Percentiles rank a stretch among this genome's conserved stretches.
Conservation (phyloP, 2,888 invertebrate genomes). For the Priocnemis perturbator region DNA sequence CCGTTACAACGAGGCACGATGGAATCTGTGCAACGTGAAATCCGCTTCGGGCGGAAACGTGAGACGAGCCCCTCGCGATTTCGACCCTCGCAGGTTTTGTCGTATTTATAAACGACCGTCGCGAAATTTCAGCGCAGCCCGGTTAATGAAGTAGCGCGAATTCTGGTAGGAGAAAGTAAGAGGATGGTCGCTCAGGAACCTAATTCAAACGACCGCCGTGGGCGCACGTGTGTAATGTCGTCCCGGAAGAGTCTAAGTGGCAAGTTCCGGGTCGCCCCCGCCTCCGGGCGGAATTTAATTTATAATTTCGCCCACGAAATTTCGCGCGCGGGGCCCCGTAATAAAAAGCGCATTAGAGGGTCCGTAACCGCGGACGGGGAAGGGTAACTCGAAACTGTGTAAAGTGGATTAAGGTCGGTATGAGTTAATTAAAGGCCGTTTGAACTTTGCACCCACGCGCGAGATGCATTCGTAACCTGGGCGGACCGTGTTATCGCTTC, state of each 20-base stretch:
- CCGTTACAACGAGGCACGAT: no score
- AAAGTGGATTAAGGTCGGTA: conserved; percentile 53
- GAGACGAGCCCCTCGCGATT: no score
- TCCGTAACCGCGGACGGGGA: neutral
- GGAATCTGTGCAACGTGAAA: no score
- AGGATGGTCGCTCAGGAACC: neutral
- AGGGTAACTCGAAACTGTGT: conserved; percentile 42
- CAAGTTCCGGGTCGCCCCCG: conserved; percentile 34
- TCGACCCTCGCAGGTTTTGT: neutral
- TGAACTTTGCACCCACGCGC: conserved; percentile 49
- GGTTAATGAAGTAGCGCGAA: neutral
- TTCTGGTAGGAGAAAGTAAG: neutral
- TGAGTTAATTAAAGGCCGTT: conserved; percentile 57
- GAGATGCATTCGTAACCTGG: conserved; percentile 19
- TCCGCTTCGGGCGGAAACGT: no score
- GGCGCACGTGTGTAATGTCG: conserved; percentile 33
- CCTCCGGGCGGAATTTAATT: conserved; percentile 49
- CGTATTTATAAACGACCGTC: neutral
- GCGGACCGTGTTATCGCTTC: conserved; percentile 33
- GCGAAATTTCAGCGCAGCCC: neutral
- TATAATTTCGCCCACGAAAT: conserved; percentile 56
- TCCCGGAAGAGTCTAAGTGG: conserved; percentile 42
- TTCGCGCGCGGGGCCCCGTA: conserved; percentile 44
- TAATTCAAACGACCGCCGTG: conserved; percentile 37
- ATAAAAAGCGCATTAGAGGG: conserved; percentile 63